These are phyloP conservation scores for Coenobita brevimanus DNA, from an alignment of 1,140 invertebrate genomes.

Conservation along the genomic window DNA sequence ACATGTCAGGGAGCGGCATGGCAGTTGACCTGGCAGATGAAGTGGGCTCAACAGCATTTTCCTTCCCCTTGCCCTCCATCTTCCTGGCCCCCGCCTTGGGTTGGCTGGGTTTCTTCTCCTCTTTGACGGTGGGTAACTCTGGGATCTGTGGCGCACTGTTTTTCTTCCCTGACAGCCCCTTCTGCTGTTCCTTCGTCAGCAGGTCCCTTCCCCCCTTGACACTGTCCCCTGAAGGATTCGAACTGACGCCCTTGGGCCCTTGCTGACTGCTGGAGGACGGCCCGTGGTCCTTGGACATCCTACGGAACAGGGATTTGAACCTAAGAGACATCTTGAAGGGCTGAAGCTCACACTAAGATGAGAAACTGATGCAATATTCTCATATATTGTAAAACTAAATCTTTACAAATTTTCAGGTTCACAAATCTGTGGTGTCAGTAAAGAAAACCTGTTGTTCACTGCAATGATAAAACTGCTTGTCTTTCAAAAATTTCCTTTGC, in stretches of 20 bases:
- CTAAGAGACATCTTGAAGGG: constrained; percentile 68
- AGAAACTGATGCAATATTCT: too few relatives aligned
- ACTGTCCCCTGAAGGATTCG: constrained; percentile 2
- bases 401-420: too few relatives aligned
- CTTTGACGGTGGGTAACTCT: constrained; percentile 52
- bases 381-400: too few relatives aligned
- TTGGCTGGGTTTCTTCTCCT: constrained; percentile 43
- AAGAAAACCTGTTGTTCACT: too few relatives aligned
- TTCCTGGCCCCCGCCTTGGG: background rate
- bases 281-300: constrained; percentile 69
- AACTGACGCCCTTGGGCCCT: constrained; percentile 31
- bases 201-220: constrained; percentile 23
- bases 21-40: background rate
- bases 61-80: constrained; percentile 53
- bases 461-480: too few relatives aligned
- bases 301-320: constrained; percentile 69
- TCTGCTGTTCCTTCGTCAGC: constrained; percentile 12
- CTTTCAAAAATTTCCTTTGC: too few relatives aligned
- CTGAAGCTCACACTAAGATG: too few relatives aligned
- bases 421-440: too few relatives aligned
- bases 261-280: constrained; percentile 47
- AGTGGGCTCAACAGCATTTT: constrained; percentile 17
- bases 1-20: constrained; percentile 7
- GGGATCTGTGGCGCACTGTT: background rate
- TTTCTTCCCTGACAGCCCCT: constrained; percentile 2